Evolutionary conservation across 2,797 vertebrate genomes (phyloP), one percentile per base, ranked within the genome.

Genomic region (Ceryle rudis): DNA sequence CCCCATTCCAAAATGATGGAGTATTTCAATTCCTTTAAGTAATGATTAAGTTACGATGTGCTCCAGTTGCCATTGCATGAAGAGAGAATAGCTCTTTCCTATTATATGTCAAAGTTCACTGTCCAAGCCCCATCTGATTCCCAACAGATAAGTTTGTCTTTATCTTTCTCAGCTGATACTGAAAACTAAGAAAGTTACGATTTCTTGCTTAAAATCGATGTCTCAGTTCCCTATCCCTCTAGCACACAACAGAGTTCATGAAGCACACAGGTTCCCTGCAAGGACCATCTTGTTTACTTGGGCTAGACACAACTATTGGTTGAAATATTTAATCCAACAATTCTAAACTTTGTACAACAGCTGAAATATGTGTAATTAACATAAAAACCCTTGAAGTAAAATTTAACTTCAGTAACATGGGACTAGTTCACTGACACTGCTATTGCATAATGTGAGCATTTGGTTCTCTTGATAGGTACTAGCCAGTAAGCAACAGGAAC

Each of bases 251-350:
- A 66, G 42, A 66, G 35, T 7, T 77, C 16, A n/a, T 22, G 23
- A 58, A 52, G 39, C 9, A 17, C 3, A 5, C 9, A n/a, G 6
- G 22, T 21, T 85, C 14, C 35, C 44, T 6, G 3, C 37, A 33
- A 41, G 49, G 21, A 77, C 46, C 51, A 10, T 22, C 35, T 26
- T 74, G 44, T 87, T 82, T 80, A 55, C 77, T 49, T 35, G n/a
- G 61, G 52, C 37, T 37, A 39, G 47, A n/a, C 18, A 33, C 3
- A 84, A 74, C 22, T 25, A 1, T 7, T 84, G 72, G 96, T 93
- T 97, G 92, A 95, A 94, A 95, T 94, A 96, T 95, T 97, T 97
- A 97, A 96, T 95, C 95, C 91, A 91, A 37, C 79, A 71, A 57
- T 81, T 92, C 61, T 92, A 92, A 95, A 96, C 96, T 95, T 97